Evolutionary conservation across 2,888 invertebrate species (phyloP).

Genomic region (Mythimna pallens): DNA sequence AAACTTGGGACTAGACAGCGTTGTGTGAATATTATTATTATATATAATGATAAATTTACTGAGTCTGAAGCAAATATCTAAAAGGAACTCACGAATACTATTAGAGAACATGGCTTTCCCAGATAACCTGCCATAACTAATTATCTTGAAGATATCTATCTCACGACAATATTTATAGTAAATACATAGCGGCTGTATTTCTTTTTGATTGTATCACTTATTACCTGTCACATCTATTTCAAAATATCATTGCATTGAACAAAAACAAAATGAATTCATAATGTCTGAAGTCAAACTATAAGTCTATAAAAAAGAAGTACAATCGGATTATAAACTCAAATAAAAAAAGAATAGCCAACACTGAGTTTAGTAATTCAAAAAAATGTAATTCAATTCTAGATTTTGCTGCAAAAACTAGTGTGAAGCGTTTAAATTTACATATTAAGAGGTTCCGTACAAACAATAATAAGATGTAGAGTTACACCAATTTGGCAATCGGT

Average conservation of each 20-base stretch:
- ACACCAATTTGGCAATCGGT: no score
- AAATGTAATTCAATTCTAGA: slow-evolving; percentile 11
- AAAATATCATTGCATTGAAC: slow-evolving; percentile 4
- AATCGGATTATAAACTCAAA: no score
- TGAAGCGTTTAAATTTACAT: neutral
- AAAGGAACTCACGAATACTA: neutral
- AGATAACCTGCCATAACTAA: slow-evolving; percentile 15
- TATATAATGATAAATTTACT: no score
- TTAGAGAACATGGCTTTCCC: neutral
- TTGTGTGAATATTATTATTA: no score
- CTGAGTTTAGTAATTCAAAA: neutral
- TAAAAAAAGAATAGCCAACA: slow-evolving; percentile 2
- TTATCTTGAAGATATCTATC: neutral
- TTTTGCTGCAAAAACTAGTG: slow-evolving; percentile 12
- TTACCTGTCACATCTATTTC: slow-evolving; percentile 1
- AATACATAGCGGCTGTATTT: slow-evolving; percentile 17
- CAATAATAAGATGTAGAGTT: no score
- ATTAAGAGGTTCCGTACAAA: slow-evolving; percentile 7
- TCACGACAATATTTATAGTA: slow-evolving; percentile 2
- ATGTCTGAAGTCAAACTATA: neutral
- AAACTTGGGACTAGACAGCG: no score
- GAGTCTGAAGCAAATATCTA: neutral
- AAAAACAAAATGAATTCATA: neutral
- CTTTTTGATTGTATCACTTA: slow-evolving; percentile 1
- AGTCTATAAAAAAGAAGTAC: no score